Percentiles rank a stretch among this genome's conserved stretches.
phyloP scores from a whole-genome alignment of 2,797 vertebrate genomes.

The Fratercula arctica region DNA sequence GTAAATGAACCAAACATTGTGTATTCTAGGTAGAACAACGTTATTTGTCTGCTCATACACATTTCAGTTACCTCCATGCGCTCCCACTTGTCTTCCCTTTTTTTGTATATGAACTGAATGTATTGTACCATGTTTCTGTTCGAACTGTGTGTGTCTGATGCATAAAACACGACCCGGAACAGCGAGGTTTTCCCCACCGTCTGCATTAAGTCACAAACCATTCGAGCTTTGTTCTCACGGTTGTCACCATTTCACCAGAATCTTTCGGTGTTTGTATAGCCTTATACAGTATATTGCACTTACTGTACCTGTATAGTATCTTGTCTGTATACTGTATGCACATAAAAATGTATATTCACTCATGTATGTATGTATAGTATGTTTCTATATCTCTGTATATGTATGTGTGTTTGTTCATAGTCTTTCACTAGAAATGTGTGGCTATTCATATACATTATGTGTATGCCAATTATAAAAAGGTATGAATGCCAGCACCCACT shows the following conservation, averaged over 20 bases:
- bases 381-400: slow-evolving; percentile 48
- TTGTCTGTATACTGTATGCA: slow-evolving; percentile 56
- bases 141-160: neutral
- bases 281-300: slow-evolving; percentile 54
- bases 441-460: slow-evolving; percentile 48
- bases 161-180: neutral
- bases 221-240: slow-evolving; percentile 20
- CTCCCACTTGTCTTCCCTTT: neutral
- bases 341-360: slow-evolving; percentile 35
- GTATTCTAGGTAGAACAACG: slow-evolving; percentile 19
- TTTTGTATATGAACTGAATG: neutral
- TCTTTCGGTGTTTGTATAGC: slow-evolving; percentile 37
- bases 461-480: slow-evolving; percentile 23
- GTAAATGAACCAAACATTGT: slow-evolving; percentile 41
- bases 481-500: slow-evolving; percentile 54
- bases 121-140: slow-evolving; percentile 9
- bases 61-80: slow-evolving; percentile 16
- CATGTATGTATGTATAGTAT: slow-evolving; percentile 57
- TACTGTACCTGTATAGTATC: slow-evolving; percentile 58
- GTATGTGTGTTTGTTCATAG: slow-evolving; percentile 38
- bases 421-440: slow-evolving; percentile 43
- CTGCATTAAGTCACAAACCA: neutral
- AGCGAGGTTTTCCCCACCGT: neutral
- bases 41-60: neutral
- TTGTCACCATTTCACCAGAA: slow-evolving; percentile 38